A percentile compares a stretch with the other conserved stretches of the same genome.
phyloP scores from a whole-genome alignment of 2,888 invertebrate species.

The Eupeodes luniger region DNA sequence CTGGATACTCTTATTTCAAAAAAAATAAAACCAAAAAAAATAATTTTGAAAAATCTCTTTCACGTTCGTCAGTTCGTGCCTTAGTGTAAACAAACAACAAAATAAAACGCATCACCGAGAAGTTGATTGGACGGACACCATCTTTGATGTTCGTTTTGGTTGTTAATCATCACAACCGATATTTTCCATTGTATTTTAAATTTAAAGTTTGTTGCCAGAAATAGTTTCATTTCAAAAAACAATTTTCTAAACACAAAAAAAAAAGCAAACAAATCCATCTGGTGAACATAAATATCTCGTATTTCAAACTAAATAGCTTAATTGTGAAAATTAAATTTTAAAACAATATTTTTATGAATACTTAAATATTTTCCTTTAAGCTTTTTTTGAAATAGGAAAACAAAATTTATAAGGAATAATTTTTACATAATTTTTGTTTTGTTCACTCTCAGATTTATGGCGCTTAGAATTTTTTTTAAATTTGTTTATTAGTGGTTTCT shows the following conservation, averaged over 20 bases:
- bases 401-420: constrained; percentile 43
- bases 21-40: neutral
- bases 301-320: constrained; percentile 37
- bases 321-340: constrained; percentile 51
- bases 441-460: constrained; percentile 13
- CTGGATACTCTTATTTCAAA: constrained; percentile 22
- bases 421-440: constrained; percentile 9
- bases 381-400: constrained; percentile 12
- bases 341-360: constrained; percentile 45
- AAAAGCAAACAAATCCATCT: constrained; percentile 39
- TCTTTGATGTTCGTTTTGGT: constrained; percentile 56
- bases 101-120: constrained; percentile 20
- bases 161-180: constrained; percentile 25
- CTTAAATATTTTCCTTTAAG: constrained; percentile 50
- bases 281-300: constrained; percentile 36
- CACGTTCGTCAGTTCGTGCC: constrained; percentile 22
- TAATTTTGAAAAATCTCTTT: constrained; percentile 7
- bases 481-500: constrained; percentile 30
- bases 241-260: neutral
- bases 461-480: constrained; percentile 11
- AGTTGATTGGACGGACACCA: constrained; percentile 49
- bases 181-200: constrained; percentile 45
- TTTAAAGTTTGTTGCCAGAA: constrained; percentile 35
- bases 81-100: constrained; percentile 59
- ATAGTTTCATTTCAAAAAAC: constrained; percentile 27